These are phyloP conservation scores for Lutra lutra DNA, from an alignment of 2,797 vertebrate genomes.

Conservation along the genomic window DNA sequence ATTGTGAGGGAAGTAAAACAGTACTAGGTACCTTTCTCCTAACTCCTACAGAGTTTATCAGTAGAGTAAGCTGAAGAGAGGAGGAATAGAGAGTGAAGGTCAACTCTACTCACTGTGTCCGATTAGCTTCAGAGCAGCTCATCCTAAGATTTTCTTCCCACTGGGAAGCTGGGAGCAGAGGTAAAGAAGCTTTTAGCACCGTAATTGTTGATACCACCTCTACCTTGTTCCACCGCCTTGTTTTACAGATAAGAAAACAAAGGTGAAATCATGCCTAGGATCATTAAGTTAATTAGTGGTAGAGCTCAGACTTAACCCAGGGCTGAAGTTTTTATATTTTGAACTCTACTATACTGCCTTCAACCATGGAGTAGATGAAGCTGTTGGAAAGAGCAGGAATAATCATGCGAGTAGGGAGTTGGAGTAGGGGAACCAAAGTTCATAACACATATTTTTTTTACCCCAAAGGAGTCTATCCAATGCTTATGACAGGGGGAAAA, in stretches of 20 bases:
- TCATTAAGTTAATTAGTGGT: neutral
- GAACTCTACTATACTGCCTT: neutral
- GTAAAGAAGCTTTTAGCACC: conserved; percentile 45
- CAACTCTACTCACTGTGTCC: conserved; percentile 48
- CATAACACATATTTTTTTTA: conserved; percentile 6
- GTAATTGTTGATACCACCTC: neutral
- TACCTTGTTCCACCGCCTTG: neutral
- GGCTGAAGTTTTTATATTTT: neutral
- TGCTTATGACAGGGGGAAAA: neutral
- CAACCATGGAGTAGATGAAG: neutral
- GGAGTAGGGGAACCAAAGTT: neutral
- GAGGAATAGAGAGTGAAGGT: neutral
- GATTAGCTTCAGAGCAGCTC: neutral
- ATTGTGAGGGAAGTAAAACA: neutral
- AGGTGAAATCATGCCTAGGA: neutral
- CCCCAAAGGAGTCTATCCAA: neutral
- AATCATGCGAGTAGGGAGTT: neutral
- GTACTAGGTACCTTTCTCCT: neutral
- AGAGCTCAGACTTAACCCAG: conserved; percentile 28
- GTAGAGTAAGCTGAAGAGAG: neutral
- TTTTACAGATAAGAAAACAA: conserved; percentile 38
- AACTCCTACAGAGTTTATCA: neutral
- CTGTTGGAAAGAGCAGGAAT: neutral
- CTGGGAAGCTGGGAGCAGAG: conserved; percentile 22
- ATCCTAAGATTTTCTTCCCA: conserved; percentile 54